These are phyloP conservation scores for Nyctereutes procyonoides DNA, from an alignment of 2,113 vertebrate species.

Conservation along the genomic window DNA sequence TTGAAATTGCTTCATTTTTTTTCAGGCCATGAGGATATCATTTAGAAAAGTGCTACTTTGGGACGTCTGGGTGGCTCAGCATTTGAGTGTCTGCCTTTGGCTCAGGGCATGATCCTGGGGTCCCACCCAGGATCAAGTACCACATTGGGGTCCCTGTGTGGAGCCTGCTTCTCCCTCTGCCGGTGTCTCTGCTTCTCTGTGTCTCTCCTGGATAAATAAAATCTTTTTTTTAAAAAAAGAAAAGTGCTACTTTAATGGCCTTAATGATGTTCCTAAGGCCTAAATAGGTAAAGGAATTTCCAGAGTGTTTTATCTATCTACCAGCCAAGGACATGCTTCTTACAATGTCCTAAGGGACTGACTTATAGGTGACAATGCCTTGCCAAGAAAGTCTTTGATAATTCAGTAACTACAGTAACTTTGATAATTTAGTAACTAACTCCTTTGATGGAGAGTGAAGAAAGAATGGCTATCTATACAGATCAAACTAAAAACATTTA, in stretches of 20 bases:
- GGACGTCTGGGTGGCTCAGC: too few relatives aligned
- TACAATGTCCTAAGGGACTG: not conserved
- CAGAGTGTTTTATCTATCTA: not conserved
- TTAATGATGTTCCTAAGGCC: constrained; percentile 34
- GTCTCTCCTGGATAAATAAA: too few relatives aligned
- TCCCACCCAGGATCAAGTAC: too few relatives aligned
- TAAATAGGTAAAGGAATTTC: not conserved
- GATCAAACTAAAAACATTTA: constrained; percentile 42
- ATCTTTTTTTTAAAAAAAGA: too few relatives aligned
- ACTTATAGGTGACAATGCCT: not conserved
- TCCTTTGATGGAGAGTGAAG: not conserved
- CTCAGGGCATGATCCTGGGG: too few relatives aligned
- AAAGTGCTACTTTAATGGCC: not conserved
- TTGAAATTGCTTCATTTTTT: constrained; percentile 16
- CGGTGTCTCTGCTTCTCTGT: too few relatives aligned
- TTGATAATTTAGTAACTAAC: not conserved
- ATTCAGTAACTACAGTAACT: not conserved
- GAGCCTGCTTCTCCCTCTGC: too few relatives aligned
- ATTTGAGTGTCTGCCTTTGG: too few relatives aligned
- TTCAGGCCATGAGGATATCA: not conserved
- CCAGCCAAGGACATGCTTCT: not conserved
- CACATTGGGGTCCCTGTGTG: too few relatives aligned
- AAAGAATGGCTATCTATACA: not conserved
- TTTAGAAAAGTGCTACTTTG: not conserved
- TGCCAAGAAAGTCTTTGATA: not conserved